These are phyloP conservation scores for Hyposmocoma kahamanoa DNA, from an alignment of 1,140 invertebrate genomes.

Conservation along the genomic window DNA sequence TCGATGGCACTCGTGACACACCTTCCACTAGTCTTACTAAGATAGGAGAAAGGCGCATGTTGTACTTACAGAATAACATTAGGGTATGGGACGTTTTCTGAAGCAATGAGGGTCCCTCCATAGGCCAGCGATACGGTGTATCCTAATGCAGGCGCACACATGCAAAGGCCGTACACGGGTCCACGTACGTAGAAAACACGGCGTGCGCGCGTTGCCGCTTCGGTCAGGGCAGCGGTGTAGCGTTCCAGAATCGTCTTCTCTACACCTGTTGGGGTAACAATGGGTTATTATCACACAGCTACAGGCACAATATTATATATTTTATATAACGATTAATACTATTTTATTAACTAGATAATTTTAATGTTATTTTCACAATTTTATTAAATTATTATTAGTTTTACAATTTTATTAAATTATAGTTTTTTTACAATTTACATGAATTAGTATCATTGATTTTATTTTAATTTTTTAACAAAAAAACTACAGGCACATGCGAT, in stretches of 20 bases:
- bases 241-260: conserved; percentile 74
- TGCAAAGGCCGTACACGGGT: conserved; percentile 80
- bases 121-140: conserved; percentile 84
- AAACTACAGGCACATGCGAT: no score
- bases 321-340: no score
- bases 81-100: conserved; percentile 77
- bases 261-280: conserved; percentile 33
- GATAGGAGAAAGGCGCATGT: no score
- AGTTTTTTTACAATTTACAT: no score
- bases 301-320: neutral
- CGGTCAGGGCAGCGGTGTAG: conserved; percentile 71
- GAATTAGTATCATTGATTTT: no score
- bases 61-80: conserved; percentile 82
- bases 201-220: conserved; percentile 56
- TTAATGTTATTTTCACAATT: no score
- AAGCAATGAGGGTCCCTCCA: conserved; percentile 81
- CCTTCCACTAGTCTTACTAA: no score
- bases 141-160: conserved; percentile 82
- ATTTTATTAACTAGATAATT: no score
- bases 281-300: neutral
- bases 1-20: no score
- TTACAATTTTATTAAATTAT: no score
- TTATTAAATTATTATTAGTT: no score
- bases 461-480: no score
- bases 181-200: conserved; percentile 70